Conservation (phyloP, 2,797 vertebrate species). For the Numenius phaeopus region DNA sequence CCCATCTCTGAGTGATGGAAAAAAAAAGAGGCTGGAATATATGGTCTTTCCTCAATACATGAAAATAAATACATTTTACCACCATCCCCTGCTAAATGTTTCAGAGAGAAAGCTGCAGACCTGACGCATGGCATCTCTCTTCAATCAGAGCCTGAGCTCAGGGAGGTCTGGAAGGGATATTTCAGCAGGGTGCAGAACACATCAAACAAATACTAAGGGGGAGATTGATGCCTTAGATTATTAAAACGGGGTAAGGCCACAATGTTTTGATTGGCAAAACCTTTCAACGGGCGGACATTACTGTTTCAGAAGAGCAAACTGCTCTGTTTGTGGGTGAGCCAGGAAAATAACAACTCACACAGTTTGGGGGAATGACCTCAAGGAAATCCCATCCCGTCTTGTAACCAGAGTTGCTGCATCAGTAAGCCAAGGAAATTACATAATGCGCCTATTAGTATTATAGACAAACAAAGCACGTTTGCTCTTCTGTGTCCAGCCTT, state of each 20-base stretch:
- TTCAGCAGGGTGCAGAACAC: constrained; percentile 64
- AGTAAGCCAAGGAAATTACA: constrained; percentile 58
- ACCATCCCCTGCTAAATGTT: constrained; percentile 41
- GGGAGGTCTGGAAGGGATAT: constrained; percentile 60
- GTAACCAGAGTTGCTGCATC: constrained; percentile 52
- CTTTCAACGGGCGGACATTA: constrained; percentile 56
- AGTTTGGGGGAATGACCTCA: constrained; percentile 66
- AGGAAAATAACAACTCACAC: constrained; percentile 67
- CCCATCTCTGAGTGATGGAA: constrained; percentile 75
- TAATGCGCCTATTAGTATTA: constrained; percentile 11
- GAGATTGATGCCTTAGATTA: constrained; percentile 66
- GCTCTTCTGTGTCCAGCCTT: neutral
- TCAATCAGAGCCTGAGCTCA: constrained; percentile 35
- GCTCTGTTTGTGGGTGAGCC: constrained; percentile 70
- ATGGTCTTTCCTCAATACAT: constrained; percentile 55
- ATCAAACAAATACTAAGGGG: constrained; percentile 59
- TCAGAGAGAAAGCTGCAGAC: constrained; percentile 47
- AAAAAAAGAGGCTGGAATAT: constrained; percentile 63
- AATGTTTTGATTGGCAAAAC: constrained; percentile 69
- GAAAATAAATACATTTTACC: constrained; percentile 73
- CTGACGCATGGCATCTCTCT: constrained; percentile 50
- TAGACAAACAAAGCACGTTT: constrained; percentile 29
- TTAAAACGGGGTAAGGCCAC: constrained; percentile 58
- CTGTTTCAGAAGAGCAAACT: constrained; percentile 65
- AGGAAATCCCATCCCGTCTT: constrained; percentile 65